These are phyloP conservation scores for Onychomys arenicola DNA, from an alignment of 2,797 vertebrate genomes.

Conservation along the genomic window DNA sequence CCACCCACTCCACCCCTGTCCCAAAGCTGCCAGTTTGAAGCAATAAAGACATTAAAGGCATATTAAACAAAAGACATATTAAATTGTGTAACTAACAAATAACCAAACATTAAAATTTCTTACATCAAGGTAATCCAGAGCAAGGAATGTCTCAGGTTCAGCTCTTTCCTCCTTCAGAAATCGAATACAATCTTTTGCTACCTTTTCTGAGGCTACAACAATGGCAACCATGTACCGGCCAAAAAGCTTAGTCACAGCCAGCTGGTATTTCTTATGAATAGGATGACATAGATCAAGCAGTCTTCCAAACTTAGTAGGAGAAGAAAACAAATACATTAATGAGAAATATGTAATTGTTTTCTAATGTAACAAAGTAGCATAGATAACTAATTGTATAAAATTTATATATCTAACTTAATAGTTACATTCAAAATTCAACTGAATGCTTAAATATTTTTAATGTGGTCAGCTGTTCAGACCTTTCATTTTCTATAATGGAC, in stretches of 20 bases:
- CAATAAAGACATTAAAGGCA: constrained; percentile 2
- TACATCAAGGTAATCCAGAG: constrained; percentile 95
- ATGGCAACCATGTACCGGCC: constrained; percentile 93
- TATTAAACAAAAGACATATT: not conserved
- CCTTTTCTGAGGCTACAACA: constrained; percentile 93
- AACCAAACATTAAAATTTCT: constrained; percentile 77
- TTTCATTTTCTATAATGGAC: not conserved
- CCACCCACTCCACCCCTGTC: not conserved
- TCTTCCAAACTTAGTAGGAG: constrained; percentile 91
- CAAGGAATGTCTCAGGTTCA: constrained; percentile 96
- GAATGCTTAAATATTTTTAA: not conserved
- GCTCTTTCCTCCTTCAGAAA: constrained; percentile 94
- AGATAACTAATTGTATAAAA: not conserved
- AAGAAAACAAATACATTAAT: constrained; percentile 60
- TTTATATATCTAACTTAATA: not conserved
- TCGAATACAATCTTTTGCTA: constrained; percentile 93
- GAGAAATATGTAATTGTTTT: constrained; percentile 7
- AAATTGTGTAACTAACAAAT: constrained; percentile 25
- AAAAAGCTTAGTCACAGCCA: constrained; percentile 96
- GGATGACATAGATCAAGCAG: constrained; percentile 95
- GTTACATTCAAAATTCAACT: not conserved
- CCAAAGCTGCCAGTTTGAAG: not conserved
- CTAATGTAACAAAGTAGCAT: constrained; percentile 30
- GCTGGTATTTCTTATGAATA: constrained; percentile 97
- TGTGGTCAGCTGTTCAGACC: not conserved